Evolutionary conservation across 2,888 invertebrate genomes (phyloP), one percentile per base, ranked within the genome.

Genomic region (Bruchidius siliquastri): DNA sequence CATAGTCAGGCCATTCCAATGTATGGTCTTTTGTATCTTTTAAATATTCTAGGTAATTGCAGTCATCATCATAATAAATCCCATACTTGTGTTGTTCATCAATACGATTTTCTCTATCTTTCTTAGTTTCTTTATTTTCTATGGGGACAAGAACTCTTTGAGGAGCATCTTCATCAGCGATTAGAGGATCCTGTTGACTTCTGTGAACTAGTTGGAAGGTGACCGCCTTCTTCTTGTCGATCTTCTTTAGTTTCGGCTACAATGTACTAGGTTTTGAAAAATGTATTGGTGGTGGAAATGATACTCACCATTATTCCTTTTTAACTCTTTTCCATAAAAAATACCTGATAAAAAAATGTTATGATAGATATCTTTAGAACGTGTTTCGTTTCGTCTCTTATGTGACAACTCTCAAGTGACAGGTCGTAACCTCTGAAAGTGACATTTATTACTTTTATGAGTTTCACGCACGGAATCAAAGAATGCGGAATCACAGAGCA

Each of bases 11-110:
- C 87, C 91, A 88, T 74, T 90, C 89, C 76, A 90, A 84, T 0
- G 88, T 87, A 76, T 90, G 87, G 78, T 89, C 88, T 79, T 87
- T 87, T 0, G 89, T 88, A 76, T 92, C 92, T 80, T 91, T 91
- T 74, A 99, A 89, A 89, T 99, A 97, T 85, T 98, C 96, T 78
- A 98, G 86, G 84, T 99, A 99, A 85, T 99, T 92, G 85, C 97
- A 98, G 80, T 97, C 96, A 87, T 99, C 98, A 81, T 98, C 97
- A 85, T 92, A 98, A 84, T 92, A 96, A 76, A 99, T 92, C 0
- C 98, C 98, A 89, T 91, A 97, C 84, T 97, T 96, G 20, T 90
- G 88, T 82, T 94, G 93, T 80, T 95, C 93, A 77, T 93, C 92
- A 1, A 79, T 22, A 0, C 90, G 88, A 79, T 92, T 91, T 2